phyloP scores from a whole-genome alignment of 2,113 vertebrate genomes.

The Gopherus flavomarginatus region DNA sequence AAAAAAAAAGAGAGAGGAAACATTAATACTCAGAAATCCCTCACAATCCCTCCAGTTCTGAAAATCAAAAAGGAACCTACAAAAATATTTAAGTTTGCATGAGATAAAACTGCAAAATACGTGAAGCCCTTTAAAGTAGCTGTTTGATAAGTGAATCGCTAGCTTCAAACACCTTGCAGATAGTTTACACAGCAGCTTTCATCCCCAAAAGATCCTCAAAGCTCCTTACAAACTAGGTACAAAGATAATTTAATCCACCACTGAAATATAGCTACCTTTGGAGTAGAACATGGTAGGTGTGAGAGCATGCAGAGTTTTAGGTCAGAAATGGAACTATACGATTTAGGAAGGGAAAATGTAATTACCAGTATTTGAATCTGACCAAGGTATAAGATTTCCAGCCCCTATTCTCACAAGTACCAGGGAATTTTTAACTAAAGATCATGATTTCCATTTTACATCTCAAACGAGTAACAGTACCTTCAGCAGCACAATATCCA shows the following conservation, averaged over 20 bases:
- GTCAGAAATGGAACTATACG: fast-evolving
- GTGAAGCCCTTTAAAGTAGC: not conserved
- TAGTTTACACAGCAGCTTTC: not conserved
- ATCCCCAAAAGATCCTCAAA: not conserved
- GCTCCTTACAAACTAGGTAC: not conserved
- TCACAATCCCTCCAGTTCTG: not conserved
- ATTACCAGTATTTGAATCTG: not conserved
- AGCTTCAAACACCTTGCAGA: not conserved
- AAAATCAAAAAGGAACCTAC: not conserved
- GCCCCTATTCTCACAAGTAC: not conserved
- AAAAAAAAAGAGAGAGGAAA: not conserved
- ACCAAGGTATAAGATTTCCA: not conserved
- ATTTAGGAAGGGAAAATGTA: not conserved
- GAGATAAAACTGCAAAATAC: not conserved
- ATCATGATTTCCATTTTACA: not conserved
- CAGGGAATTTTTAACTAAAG: not conserved
- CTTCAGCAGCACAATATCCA: not conserved
- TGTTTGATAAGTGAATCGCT: fast-evolving
- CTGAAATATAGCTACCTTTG: fast-evolving
- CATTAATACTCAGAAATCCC: conserved; percentile 23
- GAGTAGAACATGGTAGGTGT: fast-evolving
- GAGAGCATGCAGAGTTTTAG: fast-evolving
- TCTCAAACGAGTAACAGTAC: not conserved
- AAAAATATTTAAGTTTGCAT: not conserved
- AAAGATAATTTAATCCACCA: not conserved